A percentile compares a stretch with the other conserved stretches of the same genome.
Evolutionary conservation across 2,797 vertebrate genomes (phyloP).

Genomic region (Setipinna tenuifilis): DNA sequence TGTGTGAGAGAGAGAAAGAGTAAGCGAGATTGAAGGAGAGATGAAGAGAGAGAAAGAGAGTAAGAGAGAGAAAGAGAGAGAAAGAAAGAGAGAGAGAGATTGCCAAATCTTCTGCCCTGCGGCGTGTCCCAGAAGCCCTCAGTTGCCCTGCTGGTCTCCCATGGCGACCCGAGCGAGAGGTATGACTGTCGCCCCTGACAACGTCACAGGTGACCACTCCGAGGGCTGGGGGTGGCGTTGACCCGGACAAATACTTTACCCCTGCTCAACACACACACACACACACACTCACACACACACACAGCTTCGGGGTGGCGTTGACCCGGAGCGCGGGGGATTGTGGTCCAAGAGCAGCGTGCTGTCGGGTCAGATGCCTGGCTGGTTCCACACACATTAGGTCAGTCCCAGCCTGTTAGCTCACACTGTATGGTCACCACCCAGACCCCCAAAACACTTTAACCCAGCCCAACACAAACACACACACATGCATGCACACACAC

Average conservation of each 20-base stretch:
- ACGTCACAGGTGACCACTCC: background rate
- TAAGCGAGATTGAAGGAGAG: no score
- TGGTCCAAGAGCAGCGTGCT: no score
- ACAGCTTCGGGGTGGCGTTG: no score
- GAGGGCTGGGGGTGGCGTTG: background rate
- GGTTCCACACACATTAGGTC: background rate
- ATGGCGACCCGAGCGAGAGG: background rate
- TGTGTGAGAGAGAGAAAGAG: no score
- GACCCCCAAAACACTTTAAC: background rate
- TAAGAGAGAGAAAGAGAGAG: no score
- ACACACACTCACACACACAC: no score
- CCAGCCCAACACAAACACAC: background rate
- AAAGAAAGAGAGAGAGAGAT: no score
- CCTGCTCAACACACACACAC: no score
- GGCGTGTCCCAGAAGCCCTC: background rate
- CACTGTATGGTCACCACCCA: background rate
- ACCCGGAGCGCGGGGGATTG: background rate
- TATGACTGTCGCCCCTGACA: background rate
- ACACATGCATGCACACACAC: background rate
- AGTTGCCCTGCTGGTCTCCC: background rate
- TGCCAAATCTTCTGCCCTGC: background rate
- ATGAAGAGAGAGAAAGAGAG: no score
- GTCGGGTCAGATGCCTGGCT: background rate
- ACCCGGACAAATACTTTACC: background rate
- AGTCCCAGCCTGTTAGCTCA: background rate